Evolutionary conservation across 2,888 invertebrate genomes (phyloP), one percentile per base, ranked within the genome.

Genomic region (Diadegma fenestrale): DNA sequence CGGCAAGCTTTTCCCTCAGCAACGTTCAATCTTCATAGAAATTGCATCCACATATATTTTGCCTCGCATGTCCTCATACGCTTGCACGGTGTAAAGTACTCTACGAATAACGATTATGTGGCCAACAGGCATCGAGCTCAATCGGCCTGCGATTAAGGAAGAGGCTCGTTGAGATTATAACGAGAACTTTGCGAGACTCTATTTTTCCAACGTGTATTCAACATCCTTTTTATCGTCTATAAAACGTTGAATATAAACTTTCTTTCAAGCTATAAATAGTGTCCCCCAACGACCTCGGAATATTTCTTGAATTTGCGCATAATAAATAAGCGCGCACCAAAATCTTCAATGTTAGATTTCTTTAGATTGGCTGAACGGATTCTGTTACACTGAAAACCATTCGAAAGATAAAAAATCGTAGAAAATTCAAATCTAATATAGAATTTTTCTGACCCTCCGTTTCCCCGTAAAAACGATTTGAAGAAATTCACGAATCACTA

Each of bases 11-110:
- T n/a, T 48, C 43, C 66, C 58, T 66, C 75, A 45, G 8, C 75
- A 58, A 43, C 33, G 58, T 37, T 8, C 68, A 63, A 78, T 78
- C 81, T 73, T 78, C 71, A 66, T 30, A 82, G 69, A 85, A 85
- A 82, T 82, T 82, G 72, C 54, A 75, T 30, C 72, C 75, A 68
- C 73, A 54, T 68, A 33, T n/a, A 79, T 79, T 63, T 71, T 48
- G n/a, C 33, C 41, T 54, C 26, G 1, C 41, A 26, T 48, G 41
- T 68, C 22, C 72, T 7, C 37, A 19, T 48, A 19, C 68, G 12
- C 26, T n/a, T n/a, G 12, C 61, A 14, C 51, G 26, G 51, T 51
- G 43, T 58, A 64, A 58, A 78, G 58, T 68, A 41, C 14, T 22
- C 37, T 8, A 17, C 22, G 37, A 64, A 22, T 68, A 43, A 26